These are phyloP conservation scores for Drosophila engyochracea DNA, from an alignment of 2,888 invertebrate genomes.

Conservation along the genomic window DNA sequence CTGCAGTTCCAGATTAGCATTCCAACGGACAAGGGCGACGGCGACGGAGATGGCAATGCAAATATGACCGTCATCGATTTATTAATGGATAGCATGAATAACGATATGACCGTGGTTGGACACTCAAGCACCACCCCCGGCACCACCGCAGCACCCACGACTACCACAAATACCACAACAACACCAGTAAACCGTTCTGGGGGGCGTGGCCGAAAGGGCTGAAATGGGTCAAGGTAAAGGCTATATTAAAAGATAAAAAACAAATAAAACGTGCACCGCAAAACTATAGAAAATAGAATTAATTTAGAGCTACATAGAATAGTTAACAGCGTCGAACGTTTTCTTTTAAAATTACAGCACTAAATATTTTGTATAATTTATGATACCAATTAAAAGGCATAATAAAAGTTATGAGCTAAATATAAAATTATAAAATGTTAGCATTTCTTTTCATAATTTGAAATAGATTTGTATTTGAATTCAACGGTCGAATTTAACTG, in stretches of 20 bases:
- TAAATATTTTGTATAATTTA: slow-evolving; percentile 6
- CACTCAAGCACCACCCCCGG: slow-evolving; percentile 36
- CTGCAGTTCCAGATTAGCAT: slow-evolving; percentile 92
- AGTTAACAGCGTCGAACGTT: slow-evolving; percentile 20
- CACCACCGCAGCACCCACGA: slow-evolving; percentile 35
- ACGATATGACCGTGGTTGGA: slow-evolving; percentile 60
- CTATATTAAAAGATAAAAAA: slow-evolving; percentile 13
- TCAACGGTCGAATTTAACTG: neutral
- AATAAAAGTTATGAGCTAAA: neutral
- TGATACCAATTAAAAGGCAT: neutral
- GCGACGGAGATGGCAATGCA: slow-evolving; percentile 43
- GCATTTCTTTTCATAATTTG: too few relatives aligned
- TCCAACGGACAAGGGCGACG: slow-evolving; percentile 86
- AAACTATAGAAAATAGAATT: slow-evolving; percentile 16
- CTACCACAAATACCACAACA: slow-evolving; percentile 27
- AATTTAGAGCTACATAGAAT: slow-evolving; percentile 27
- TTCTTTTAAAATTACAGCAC: neutral
- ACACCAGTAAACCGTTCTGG: slow-evolving; percentile 35
- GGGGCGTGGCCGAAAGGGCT: slow-evolving; percentile 66
- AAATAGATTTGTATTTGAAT: neutral
- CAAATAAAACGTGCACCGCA: slow-evolving; percentile 28
- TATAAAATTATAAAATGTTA: neutral
- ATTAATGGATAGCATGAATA: slow-evolving; percentile 66
- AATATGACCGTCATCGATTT: slow-evolving; percentile 65
- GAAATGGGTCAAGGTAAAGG: slow-evolving; percentile 37